Evolutionary conservation across 1,140 invertebrate species (phyloP).

Genomic region (Stegodyphus mimosarum): DNA sequence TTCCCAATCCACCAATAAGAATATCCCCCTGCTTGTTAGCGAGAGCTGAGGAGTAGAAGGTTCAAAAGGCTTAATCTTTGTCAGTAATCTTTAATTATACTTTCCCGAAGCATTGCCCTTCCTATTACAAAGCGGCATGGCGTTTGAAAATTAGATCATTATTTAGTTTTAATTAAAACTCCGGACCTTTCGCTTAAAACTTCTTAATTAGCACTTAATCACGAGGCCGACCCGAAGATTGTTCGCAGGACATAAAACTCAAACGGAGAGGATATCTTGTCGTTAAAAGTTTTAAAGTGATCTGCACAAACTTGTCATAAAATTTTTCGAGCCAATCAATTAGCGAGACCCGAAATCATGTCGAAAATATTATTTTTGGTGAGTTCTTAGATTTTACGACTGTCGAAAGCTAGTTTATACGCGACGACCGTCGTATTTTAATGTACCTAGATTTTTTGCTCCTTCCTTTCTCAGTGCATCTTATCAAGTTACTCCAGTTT

Average conservation of each 20-base stretch:
- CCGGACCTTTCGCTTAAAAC: conserved; percentile 38
- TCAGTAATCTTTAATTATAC: conserved; percentile 60
- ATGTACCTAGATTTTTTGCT: too few relatives aligned
- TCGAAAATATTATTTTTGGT: neutral
- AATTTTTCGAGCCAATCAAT: conserved; percentile 29
- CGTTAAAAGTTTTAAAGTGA: conserved; percentile 37
- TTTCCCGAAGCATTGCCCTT: conserved; percentile 34
- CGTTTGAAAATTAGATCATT: conserved; percentile 60
- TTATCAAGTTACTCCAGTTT: too few relatives aligned
- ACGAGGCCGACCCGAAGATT: conserved; percentile 28
- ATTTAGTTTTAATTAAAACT: conserved; percentile 61
- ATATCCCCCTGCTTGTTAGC: too few relatives aligned
- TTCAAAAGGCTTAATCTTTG: conserved; percentile 50
- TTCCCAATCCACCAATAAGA: too few relatives aligned
- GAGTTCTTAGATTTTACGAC: neutral
- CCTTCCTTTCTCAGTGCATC: too few relatives aligned
- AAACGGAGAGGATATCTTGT: neutral
- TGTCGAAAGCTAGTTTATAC: neutral
- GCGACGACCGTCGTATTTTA: neutral
- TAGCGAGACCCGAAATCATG: conserved; percentile 5
- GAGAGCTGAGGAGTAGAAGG: neutral
- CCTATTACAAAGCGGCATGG: conserved; percentile 26
- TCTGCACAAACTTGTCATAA: conserved; percentile 14
- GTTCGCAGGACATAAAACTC: neutral
- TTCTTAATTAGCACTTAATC: conserved; percentile 61